Evolutionary conservation across 2,113 vertebrate genomes (phyloP), one percentile per base, ranked within the genome.

Genomic region (Limnothrissa miodon): DNA sequence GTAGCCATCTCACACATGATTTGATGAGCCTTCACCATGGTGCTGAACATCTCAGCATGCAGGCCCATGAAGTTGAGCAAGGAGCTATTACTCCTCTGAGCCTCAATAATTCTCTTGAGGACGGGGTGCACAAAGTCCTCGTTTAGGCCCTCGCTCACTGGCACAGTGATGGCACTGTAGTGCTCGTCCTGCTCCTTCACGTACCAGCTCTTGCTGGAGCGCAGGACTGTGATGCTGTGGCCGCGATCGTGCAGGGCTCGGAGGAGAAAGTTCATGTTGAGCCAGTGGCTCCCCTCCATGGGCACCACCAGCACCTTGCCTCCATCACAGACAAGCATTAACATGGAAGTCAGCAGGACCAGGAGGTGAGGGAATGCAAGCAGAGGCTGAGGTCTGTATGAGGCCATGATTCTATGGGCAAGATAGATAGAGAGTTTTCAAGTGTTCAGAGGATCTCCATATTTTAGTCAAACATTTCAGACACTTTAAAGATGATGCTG

Each of bases 261-360:
- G 21, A 82, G 62, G 33, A 82, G 45, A 13, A 82, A 42, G 29
- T 82, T 66, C 81, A 82, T 82, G 59, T 82, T 82, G 51, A 82
- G 53, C 81, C 81, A 82, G 39, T 82, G 81, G 53, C 81, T 82
- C 4, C 81, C 81, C 0, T 82, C 48, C 48, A 82, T 59, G 8
- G 81, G 81, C 5, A 82, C 39, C n/a, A 82, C 81, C n/a, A 82
- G 33, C 53, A 82, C 42, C 15, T 44, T 66, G 19, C 81, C 81
- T 62, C 51, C 48, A 23, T 82, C 51, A 62, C 29, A 82, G 39
- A 36, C 25, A 29, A 11, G 9, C 1, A 15, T 0, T 9, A 5
- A 74, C n/a, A 66, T 66, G 66, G 66, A 19, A 4, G 5, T 17
- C 9, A 74, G 66, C 10, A 33, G 66, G 3, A 74, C 10, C 4